A percentile compares a stretch with the other conserved stretches of the same genome.
phyloP scores from a whole-genome alignment of 2,797 vertebrate species.

The Labeo calbasu region DNA sequence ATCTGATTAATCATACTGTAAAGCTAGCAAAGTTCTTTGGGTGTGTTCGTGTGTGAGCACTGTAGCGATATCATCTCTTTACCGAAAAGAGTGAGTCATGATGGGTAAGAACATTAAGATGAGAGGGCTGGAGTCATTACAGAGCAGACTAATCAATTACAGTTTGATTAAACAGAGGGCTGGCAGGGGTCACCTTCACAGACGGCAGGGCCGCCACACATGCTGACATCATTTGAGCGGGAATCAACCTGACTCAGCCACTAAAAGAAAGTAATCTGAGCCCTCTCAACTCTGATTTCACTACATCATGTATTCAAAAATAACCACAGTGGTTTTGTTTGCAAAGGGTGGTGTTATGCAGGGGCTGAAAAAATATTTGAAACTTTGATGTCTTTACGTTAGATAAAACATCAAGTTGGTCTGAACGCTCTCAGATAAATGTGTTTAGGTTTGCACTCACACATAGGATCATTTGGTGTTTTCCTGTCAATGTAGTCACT shows the following conservation, averaged over 20 bases:
- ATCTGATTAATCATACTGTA: too few relatives aligned
- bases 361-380: neutral
- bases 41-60: neutral
- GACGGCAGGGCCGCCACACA: conserved; percentile 51
- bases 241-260: conserved; percentile 55
- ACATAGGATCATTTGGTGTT: conserved; percentile 80
- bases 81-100: conserved; percentile 39
- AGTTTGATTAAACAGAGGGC: conserved; percentile 49
- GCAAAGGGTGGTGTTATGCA: neutral
- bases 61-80: conserved; percentile 26
- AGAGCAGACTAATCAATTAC: conserved; percentile 59
- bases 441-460: conserved; percentile 75
- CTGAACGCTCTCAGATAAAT: neutral
- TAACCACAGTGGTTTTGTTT: neutral
- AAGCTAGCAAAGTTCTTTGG: neutral
- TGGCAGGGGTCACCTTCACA: conserved; percentile 65
- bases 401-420: neutral
- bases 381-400: neutral
- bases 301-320: conserved; percentile 43
- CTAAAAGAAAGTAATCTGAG: conserved; percentile 29
- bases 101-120: conserved; percentile 20
- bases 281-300: conserved; percentile 24
- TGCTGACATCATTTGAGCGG: conserved; percentile 53
- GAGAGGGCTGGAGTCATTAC: conserved; percentile 67
- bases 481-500: conserved; percentile 88